These are phyloP conservation scores for Hermodice carunculata DNA, from an alignment of 2,888 invertebrate species.

Conservation along the genomic window DNA sequence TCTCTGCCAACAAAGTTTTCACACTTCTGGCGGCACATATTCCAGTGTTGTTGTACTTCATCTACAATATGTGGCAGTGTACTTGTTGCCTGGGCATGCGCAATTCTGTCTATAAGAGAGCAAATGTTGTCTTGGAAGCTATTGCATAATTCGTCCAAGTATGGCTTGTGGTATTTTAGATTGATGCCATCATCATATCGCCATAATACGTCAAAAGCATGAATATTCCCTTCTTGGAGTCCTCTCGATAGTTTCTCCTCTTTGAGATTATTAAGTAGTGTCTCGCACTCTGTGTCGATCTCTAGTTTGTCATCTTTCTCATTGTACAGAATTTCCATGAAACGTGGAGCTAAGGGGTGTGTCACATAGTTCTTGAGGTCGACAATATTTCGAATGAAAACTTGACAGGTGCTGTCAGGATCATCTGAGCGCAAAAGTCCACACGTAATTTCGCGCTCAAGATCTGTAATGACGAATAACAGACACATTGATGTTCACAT, in stretches of 20 bases:
- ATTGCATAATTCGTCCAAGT: conserved; percentile 53
- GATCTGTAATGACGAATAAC: too few relatives aligned
- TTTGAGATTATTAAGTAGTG: conserved; percentile 48
- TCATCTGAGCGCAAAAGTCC: conserved; percentile 49
- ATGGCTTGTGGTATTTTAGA: conserved; percentile 56
- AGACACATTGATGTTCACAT: too few relatives aligned
- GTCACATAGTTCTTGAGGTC: conserved; percentile 65
- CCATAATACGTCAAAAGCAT: conserved; percentile 62
- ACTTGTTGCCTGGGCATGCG: background rate
- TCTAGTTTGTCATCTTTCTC: conserved; percentile 14
- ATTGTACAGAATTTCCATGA: conserved; percentile 54
- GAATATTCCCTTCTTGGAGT: conserved; percentile 45
- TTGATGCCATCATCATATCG: conserved; percentile 63
- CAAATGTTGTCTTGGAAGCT: conserved; percentile 44
- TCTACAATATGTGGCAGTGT: conserved; percentile 20
- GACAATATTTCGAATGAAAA: conserved; percentile 58
- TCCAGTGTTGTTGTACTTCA: conserved; percentile 35
- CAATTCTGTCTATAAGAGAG: conserved; percentile 18
- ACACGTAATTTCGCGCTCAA: conserved; percentile 53
- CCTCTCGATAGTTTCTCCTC: conserved; percentile 37
- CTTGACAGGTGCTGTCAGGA: conserved; percentile 49
- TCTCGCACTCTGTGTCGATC: conserved; percentile 43
- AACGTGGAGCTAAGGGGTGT: conserved; percentile 42
- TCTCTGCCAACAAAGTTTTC: conserved; percentile 37
- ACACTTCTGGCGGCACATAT: background rate